Conservation (phyloP, 2,888 invertebrate species). For the Dryocosmus kuriphilus region DNA sequence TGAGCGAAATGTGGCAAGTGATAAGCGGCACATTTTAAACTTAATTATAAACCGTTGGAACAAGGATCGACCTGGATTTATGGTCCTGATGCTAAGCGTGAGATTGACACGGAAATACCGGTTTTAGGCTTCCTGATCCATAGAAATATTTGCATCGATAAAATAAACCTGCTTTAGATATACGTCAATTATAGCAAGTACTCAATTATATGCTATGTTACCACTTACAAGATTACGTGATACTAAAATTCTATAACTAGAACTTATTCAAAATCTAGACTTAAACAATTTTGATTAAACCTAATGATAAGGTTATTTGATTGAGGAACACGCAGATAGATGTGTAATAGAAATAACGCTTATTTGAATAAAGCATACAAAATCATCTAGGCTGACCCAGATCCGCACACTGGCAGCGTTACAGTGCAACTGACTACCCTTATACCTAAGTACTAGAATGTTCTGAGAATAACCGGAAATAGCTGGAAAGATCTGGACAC, state of each 20-base stretch:
- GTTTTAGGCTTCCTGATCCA: conserved; percentile 23
- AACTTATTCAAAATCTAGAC: background rate
- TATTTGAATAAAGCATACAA: no score
- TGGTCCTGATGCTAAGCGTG: conserved; percentile 23
- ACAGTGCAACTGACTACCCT: no score
- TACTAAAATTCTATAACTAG: background rate
- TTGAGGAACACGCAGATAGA: no score
- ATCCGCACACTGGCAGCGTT: no score
- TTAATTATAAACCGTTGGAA: conserved; percentile 35
- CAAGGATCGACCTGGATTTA: conserved; percentile 16
- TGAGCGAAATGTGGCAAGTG: conserved; percentile 36
- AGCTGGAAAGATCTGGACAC: no score
- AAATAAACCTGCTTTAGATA: conserved; percentile 21
- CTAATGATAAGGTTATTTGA: no score
- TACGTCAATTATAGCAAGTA: conserved; percentile 9
- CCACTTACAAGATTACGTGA: background rate
- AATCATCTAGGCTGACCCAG: no score
- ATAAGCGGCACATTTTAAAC: conserved; percentile 36
- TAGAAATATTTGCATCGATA: conserved; percentile 13
- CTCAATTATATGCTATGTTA: background rate
- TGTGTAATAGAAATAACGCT: no score
- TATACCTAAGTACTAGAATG: no score
- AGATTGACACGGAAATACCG: conserved; percentile 34
- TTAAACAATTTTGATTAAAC: background rate
- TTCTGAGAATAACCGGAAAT: no score